Evolutionary conservation across 2,797 vertebrate species (phyloP), one percentile per base, ranked within the genome.

Genomic region (Sebastes itinus): DNA sequence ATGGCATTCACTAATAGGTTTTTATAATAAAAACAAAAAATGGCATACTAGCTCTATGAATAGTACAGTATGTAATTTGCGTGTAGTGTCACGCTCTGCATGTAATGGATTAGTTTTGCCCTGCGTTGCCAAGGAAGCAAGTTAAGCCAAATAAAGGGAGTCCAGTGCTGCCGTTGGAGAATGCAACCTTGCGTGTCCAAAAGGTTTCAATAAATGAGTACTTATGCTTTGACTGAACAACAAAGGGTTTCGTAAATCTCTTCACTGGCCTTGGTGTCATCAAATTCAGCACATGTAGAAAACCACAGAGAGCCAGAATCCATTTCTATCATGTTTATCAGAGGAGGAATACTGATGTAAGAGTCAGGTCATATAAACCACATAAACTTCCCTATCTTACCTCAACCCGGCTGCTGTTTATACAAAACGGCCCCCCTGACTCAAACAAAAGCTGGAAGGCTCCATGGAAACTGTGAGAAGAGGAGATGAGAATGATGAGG

Each of bases 371-470:
- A 42, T 23, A 74, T 77, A 84, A 90, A 83, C 75, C 67, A 42
- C 72, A 83, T 60, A 67, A 65, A 82, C 77, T 46, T 80, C 64
- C 16, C 66, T 87, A 87, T 88, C 77, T 82, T 77, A 83, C 83
- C 81, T 90, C 86, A 82, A 55, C 75, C 77, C 49, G 56, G 70
- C 85, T 80, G 83, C 61, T 92, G 91, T 91, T 91, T 89, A 83
- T 85, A 90, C 72, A 73, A 81, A 89, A 82, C 30, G 69, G 70
- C 77, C 81, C 66, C 64, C 73, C 14, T 42, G 81, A 77, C 78
- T 87, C 76, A 86, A 91, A 93, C 88, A 93, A 93, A 82, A 86
- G 79, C 32, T 84, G 64, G 78, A 85, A 65, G 28, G 63, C 71
- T 82, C 82, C 76, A 59, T 72, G 84, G 88, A 91, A 94, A 82